Percentiles rank a stretch among this genome's conserved stretches.
These are phyloP conservation scores for Haliclystus octoradiatus DNA, from an alignment of 30 jellyfish, hydroid and myxozoan genomes.

Conservation along the genomic window DNA sequence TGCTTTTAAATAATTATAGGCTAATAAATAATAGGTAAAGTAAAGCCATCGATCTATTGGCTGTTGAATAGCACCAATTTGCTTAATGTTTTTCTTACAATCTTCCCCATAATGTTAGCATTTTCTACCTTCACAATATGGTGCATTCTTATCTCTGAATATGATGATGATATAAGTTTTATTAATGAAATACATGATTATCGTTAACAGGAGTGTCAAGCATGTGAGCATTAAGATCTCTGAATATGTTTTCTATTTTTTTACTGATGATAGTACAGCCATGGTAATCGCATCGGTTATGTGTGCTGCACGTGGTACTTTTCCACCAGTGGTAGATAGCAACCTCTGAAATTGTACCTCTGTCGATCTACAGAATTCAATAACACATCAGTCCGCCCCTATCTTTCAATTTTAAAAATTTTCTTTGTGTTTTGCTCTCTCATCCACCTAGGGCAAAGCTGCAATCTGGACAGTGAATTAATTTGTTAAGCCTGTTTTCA, in stretches of 20 bases:
- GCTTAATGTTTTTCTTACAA: slow-evolving; percentile 26
- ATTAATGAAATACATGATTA: slow-evolving; percentile 21
- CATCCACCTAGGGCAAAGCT: slow-evolving; percentile 6
- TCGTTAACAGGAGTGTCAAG: slow-evolving; percentile 28
- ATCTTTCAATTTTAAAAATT: slow-evolving; percentile 30
- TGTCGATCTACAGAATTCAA: slow-evolving; percentile 33
- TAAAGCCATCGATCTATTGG: too few species aligned
- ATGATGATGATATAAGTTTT: background rate
- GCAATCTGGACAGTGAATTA: slow-evolving; percentile 7
- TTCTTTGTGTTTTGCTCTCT: background rate
- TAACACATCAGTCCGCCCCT: slow-evolving; percentile 56
- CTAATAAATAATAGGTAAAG: too few species aligned
- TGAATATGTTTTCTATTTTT: slow-evolving; percentile 11
- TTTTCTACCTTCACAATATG: too few species aligned
- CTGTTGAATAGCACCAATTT: slow-evolving; percentile 40
- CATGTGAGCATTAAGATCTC: slow-evolving; percentile 30
- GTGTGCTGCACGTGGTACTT: slow-evolving; percentile 38
- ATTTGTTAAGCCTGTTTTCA: too few species aligned
- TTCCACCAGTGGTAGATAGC: slow-evolving; percentile 31
- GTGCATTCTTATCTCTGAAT: slow-evolving; percentile 3
- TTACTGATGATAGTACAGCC: slow-evolving; percentile 17
- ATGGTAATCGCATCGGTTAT: slow-evolving; percentile 21
- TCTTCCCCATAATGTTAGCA: too few species aligned
- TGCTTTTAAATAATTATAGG: too few species aligned
- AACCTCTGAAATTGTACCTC: slow-evolving; percentile 29